Conservation (phyloP, 35 echinoderm and acorn worm species). For the Lytechinus pictus region DNA sequence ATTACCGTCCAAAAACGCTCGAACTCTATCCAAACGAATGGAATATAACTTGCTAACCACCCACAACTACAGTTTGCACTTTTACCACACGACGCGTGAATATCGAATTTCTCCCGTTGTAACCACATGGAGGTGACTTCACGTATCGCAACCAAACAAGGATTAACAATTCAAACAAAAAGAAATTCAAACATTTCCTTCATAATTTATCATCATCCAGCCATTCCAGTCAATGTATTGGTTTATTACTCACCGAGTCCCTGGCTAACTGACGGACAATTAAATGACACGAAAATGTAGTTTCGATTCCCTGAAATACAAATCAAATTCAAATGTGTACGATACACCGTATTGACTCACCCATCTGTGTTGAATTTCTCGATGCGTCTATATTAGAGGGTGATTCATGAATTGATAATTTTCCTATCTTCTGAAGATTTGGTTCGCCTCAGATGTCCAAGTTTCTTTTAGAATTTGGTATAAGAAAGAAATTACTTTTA, state of each 20-base stretch:
- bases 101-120: constrained; percentile 15
- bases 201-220: background rate
- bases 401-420: background rate
- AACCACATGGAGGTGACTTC: constrained; percentile 29
- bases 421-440: background rate
- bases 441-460: too few species aligned
- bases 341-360: background rate
- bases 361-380: background rate
- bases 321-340: constrained; percentile 23
- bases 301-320: constrained; percentile 35
- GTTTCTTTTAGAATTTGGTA: too few species aligned
- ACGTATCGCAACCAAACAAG: background rate
- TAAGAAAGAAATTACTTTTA: too few species aligned
- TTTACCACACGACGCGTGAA: background rate
- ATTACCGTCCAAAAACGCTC: background rate
- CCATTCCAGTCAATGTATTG: background rate
- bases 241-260: constrained; percentile 41
- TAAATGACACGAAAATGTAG: constrained; percentile 44
- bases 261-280: constrained; percentile 36
- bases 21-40: background rate
- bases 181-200: constrained; percentile 12
- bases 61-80: constrained; percentile 3
- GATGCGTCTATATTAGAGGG: background rate
- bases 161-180: background rate
- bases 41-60: background rate